These are phyloP conservation scores for Oplegnathus fasciatus DNA, from an alignment of 2,113 vertebrate species.

Conservation along the genomic window DNA sequence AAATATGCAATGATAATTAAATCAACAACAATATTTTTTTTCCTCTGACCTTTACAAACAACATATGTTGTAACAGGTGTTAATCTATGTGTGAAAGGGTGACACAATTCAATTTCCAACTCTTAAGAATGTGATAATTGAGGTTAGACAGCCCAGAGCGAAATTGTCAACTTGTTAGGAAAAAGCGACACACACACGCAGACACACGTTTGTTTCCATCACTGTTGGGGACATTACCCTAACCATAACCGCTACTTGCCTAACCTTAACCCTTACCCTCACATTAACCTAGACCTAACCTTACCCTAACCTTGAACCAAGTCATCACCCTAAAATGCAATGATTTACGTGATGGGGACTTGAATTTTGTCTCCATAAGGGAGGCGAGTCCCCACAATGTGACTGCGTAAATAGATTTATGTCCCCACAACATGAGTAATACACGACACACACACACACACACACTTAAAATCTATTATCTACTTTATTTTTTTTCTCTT, in stretches of 20 bases:
- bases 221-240: too few species aligned
- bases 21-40: neutral
- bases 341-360: too few species aligned
- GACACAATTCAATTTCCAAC: constrained; percentile 6
- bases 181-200: neutral
- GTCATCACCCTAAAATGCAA: too few species aligned
- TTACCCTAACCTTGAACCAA: too few species aligned
- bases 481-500: neutral
- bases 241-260: too few species aligned
- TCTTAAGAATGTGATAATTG: constrained; percentile 48
- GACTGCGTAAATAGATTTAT: too few species aligned
- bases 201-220: too few species aligned
- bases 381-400: too few species aligned
- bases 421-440: too few species aligned
- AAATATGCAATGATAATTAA: neutral
- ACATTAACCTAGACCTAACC: too few species aligned
- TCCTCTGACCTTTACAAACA: neutral
- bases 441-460: neutral
- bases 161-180: constrained; percentile 11
- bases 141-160: neutral
- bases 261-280: too few species aligned
- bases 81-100: neutral
- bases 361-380: too few species aligned
- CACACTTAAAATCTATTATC: neutral
- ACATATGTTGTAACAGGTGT: neutral